Base-by-base conservation (phyloP, 2,888 invertebrate species). In the Zeuzera pyrina region DNA sequence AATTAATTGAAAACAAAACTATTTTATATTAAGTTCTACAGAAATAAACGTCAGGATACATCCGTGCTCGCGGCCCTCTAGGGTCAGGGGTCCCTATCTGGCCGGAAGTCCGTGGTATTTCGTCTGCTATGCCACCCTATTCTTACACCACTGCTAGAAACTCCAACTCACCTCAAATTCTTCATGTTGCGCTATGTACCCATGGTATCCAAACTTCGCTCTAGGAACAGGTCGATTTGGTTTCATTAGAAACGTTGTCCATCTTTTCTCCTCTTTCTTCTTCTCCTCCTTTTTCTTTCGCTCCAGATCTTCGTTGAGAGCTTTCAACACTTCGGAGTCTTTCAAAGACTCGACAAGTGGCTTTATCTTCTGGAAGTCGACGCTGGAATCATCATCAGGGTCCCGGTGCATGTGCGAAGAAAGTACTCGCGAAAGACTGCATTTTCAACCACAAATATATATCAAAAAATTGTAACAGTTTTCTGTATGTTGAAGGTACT, bases 161-260 rank as follows among this genome's bases (percentile, higher is more conserved):
- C n/a, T n/a, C n/a, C n/a, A n/a, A n/a, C 54, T 51, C 29, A 74
- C 76, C 59, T 55, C 41, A 12, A 46, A 35, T 7, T 42, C 32
- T 2, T 53, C 55, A 11, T 66, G 53, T 1, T 62, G 52, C 1
- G 53, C 49, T 1, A 53, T 40, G 39, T 56, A 61, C 2, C 67
- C 58, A 8, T 45, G 48, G 28, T 66, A 66, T 2, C 72, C 74
- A 12, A 60, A 60, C 41, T 60, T 71, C 1, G 50, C 58, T 15
- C 49, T 62, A 0, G 91, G 91, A 41, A 88, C 85, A 0, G 91
- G 89, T 12, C 91, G 74, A 45, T 88, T 85, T 0, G 93, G 93
- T 49, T 89, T 91, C 62, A 91, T 89, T 39, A 93, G 58, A 53
- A 93, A 93, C 15, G 91, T 91, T 2, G 93, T 91, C 84, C 88